These are phyloP conservation scores for Steatornis caripensis DNA, from an alignment of 2,113 vertebrate species.

Conservation along the genomic window DNA sequence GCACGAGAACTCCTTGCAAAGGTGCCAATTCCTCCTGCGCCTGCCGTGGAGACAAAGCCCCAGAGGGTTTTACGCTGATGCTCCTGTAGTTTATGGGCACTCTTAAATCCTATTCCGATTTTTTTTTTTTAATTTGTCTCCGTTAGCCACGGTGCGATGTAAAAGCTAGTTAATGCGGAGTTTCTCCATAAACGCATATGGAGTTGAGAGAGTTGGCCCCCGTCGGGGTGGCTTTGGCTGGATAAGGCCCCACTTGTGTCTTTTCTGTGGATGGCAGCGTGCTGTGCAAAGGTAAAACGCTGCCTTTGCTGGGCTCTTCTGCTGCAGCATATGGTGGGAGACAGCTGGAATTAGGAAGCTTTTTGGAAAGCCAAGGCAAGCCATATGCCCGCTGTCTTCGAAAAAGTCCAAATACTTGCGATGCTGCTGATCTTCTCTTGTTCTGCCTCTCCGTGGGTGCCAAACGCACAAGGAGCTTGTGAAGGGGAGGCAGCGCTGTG, in stretches of 20 bases:
- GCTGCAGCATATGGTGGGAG: conserved; percentile 14
- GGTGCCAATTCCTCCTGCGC: background rate
- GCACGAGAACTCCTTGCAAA: background rate
- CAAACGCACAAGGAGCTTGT: background rate
- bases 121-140: background rate
- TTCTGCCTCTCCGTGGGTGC: background rate
- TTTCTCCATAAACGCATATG: background rate
- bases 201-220: background rate
- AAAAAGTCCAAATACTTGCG: background rate
- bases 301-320: background rate
- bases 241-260: background rate
- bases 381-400: conserved; percentile 20
- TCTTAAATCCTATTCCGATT: background rate
- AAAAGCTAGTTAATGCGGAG: background rate
- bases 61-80: background rate
- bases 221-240: background rate
- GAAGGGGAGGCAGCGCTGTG: fast-evolving
- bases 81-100: background rate
- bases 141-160: background rate
- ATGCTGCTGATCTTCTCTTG: background rate
- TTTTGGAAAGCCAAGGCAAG: conserved; percentile 36
- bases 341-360: conserved; percentile 38
- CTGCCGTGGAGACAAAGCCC: background rate
- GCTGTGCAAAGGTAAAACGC: background rate
- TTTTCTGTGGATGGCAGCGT: background rate